Base-by-base conservation (phyloP, 2,888 invertebrate genomes). In the Chaetogeoica ovagalla region DNA sequence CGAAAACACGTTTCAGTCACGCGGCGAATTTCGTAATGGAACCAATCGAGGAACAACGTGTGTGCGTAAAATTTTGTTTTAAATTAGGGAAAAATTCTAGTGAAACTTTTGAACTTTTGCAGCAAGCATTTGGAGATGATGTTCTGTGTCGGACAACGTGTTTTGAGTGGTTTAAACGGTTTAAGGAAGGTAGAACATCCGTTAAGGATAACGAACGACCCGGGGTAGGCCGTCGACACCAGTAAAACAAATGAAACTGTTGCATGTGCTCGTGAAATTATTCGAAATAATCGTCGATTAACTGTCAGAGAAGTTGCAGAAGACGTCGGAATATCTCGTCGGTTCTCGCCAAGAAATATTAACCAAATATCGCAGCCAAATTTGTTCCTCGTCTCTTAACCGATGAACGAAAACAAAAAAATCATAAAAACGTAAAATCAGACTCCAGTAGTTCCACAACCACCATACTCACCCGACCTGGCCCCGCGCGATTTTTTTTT, bases 61-160 rank as follows among this genome's bases (percentile, higher is more conserved):
- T 69, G 52, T 69, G 55, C 55, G 69, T 69, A n/a, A 19, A 69
- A 69, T 69, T 69, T 55, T 52, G 69, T 69, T 69, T 69, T 69
- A 69, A 69, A 69, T 69, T 55, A 69, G 55, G 69, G 9, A 55
- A 69, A 69, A 69, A 52, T 69, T 52, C 55, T 1, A 69, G 55
- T 55, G 68, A 68, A 68, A 52, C 68, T 52, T 65, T 65, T 65
- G 21, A 65, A 65, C n/a, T n/a, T 68, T 57, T 59, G 59, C 57
- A 71, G 71, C 71, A 59, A 71, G 71, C 39, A 59, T 71, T 71
- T 71, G 71, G 71, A 71, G 59, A 71, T 71, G 39, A 71, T 71
- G 17, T 59, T 30, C 59, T 55, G 69, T 69, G 30, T 69, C 69
- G 19, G n/a, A 69, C 69, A 69, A 69, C 55, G 52, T 68, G 68